These are phyloP conservation scores for Mixornis gularis DNA, from an alignment of 2,113 vertebrate genomes.

Conservation along the genomic window DNA sequence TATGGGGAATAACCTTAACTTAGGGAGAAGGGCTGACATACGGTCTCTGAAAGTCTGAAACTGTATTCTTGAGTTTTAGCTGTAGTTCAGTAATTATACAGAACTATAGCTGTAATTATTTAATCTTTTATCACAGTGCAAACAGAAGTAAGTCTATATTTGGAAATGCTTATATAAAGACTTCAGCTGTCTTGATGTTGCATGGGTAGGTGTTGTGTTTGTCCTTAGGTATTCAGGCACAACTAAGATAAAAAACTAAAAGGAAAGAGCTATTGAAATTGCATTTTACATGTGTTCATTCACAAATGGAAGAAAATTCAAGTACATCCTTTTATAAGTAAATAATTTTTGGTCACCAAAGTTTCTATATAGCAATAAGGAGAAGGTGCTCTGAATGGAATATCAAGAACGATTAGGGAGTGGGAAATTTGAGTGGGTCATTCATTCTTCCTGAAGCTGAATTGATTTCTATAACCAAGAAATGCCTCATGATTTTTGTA, in stretches of 20 bases:
- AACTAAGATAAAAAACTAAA: neutral
- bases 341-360: neutral
- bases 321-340: neutral
- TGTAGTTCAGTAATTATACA: neutral
- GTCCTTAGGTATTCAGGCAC: neutral
- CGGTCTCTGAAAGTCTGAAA: neutral
- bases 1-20: neutral
- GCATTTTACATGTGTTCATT: neutral
- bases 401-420: neutral
- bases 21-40: neutral
- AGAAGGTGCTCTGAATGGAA: accelerated
- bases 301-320: neutral
- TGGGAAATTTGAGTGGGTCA: neutral
- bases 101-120: neutral
- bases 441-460: neutral
- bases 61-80: neutral
- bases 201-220: neutral
- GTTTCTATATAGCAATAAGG: neutral
- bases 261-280: neutral
- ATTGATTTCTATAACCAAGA: neutral
- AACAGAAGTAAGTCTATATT: neutral
- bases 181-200: neutral
- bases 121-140: neutral
- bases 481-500: neutral
- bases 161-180: neutral